Evolutionary conservation across 1,140 invertebrate species (phyloP).

Genomic region (Drosophila persimilis): DNA sequence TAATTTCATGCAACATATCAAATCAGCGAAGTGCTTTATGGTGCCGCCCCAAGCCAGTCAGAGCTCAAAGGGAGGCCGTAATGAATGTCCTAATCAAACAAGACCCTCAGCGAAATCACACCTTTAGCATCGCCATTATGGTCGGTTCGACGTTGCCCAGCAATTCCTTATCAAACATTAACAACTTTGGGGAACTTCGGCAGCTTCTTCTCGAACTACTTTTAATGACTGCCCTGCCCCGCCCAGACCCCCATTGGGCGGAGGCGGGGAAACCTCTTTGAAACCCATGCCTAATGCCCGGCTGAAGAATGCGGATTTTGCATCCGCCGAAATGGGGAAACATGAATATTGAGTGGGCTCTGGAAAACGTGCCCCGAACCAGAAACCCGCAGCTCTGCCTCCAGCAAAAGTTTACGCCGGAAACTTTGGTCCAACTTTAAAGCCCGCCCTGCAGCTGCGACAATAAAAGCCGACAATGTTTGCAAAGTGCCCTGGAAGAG

Average conservation of each 20-base stretch:
- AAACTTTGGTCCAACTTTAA: slow-evolving; percentile 54
- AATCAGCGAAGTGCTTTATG: no score
- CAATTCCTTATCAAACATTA: slow-evolving; percentile 59
- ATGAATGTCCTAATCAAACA: background rate
- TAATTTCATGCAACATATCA: no score
- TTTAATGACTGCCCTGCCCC: slow-evolving; percentile 2
- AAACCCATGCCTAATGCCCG: slow-evolving; percentile 19
- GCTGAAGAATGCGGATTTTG: slow-evolving; percentile 53
- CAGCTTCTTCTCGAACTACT: slow-evolving; percentile 20
- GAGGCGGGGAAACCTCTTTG: background rate
- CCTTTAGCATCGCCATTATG: slow-evolving; percentile 4
- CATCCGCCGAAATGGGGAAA: slow-evolving; percentile 50
- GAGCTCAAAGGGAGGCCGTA: no score
- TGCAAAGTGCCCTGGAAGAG: slow-evolving; percentile 38
- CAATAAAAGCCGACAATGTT: slow-evolving; percentile 48
- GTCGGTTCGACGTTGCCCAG: background rate
- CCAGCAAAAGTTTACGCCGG: slow-evolving; percentile 17
- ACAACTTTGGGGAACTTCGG: slow-evolving; percentile 40
- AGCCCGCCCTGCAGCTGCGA: slow-evolving; percentile 13
- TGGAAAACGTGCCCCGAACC: slow-evolving; percentile 5
- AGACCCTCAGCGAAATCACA: slow-evolving; percentile 1
- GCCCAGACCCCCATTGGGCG: slow-evolving; percentile 10
- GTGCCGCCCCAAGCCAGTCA: no score
- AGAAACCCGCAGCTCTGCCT: slow-evolving; percentile 25
- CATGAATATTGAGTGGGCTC: slow-evolving; percentile 67